A percentile compares a stretch with the other conserved stretches of the same genome.
Conservation (phyloP, 2,113 vertebrate species). For the Stegastes partitus region DNA sequence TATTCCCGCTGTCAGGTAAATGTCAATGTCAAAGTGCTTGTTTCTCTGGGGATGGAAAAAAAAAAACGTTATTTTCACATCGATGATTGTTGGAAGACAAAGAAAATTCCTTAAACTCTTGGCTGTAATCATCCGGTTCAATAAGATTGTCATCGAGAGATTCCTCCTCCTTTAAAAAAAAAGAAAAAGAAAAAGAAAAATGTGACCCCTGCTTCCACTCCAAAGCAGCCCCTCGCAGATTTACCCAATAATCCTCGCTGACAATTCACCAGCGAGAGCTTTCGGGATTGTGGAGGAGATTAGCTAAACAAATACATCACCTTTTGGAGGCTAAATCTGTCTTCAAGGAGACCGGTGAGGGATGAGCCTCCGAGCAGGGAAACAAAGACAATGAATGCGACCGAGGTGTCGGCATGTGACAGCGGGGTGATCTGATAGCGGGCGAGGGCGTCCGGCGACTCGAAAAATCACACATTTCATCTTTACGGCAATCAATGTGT, state of each 20-base stretch:
- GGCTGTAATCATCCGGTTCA: slow-evolving; percentile 8
- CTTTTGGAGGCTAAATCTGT: slow-evolving; percentile 60
- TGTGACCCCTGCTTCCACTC: slow-evolving; percentile 37
- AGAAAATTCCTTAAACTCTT: slow-evolving; percentile 9
- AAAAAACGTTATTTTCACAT: slow-evolving; percentile 11
- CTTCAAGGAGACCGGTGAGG: slow-evolving; percentile 60
- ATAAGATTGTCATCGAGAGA: not conserved
- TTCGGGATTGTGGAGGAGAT: slow-evolving; percentile 62
- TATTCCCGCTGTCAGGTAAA: slow-evolving; percentile 44
- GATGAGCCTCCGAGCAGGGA: slow-evolving; percentile 26
- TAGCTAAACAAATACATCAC: slow-evolving; percentile 67
- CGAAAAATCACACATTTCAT: slow-evolving; percentile 50
- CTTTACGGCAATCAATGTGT: slow-evolving; percentile 40
- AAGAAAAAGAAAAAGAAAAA: slow-evolving; percentile 3
- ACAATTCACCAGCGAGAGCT: slow-evolving; percentile 45
- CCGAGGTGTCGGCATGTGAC: slow-evolving; percentile 33
- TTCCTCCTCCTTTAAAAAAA: not conserved
- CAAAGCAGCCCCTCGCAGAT: slow-evolving; percentile 37
- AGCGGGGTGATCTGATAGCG: slow-evolving; percentile 33
- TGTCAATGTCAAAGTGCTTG: slow-evolving; percentile 32
- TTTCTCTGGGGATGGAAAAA: not conserved
- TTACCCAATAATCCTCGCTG: slow-evolving; percentile 57
- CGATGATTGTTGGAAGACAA: not conserved
- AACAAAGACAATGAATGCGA: slow-evolving; percentile 51
- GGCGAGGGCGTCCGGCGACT: slow-evolving; percentile 29